phyloP scores from a whole-genome alignment of 2,113 vertebrate species.

The Pedetes capensis region DNA sequence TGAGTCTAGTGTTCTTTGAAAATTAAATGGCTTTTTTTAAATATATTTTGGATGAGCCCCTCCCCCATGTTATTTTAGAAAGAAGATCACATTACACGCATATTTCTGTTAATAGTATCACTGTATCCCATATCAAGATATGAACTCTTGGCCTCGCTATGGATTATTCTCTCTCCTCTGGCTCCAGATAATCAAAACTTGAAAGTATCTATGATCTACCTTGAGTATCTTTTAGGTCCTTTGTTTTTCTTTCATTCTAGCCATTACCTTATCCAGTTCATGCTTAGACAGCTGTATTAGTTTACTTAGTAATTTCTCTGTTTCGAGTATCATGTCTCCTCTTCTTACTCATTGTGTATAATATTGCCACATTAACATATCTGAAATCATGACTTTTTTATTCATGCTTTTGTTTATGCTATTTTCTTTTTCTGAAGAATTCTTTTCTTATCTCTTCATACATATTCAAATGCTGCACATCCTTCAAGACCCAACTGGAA shows the following conservation, averaged over 20 bases:
- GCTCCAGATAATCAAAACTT: slow-evolving; percentile 37
- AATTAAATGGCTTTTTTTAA: slow-evolving; percentile 25
- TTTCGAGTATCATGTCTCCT: neutral
- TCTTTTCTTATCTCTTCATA: neutral
- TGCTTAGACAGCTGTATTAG: neutral
- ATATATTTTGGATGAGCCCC: too few relatives aligned
- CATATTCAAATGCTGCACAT: neutral
- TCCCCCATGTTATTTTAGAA: slow-evolving; percentile 51
- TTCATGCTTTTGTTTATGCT: slow-evolving; percentile 13
- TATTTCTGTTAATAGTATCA: slow-evolving; percentile 1
- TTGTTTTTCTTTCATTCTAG: slow-evolving; percentile 18
- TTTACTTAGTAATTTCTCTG: slow-evolving; percentile 35
- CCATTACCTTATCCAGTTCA: neutral
- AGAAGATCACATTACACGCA: slow-evolving; percentile 1
- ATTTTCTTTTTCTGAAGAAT: neutral
- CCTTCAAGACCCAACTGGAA: neutral
- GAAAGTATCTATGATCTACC: neutral
- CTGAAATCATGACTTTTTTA: slow-evolving; percentile 46
- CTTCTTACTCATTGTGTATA: slow-evolving; percentile 4
- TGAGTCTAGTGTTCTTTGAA: neutral
- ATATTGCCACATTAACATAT: neutral
- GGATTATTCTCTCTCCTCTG: neutral
- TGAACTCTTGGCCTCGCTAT: neutral
- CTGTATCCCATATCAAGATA: slow-evolving; percentile 1
- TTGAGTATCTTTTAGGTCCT: neutral